Percentiles rank a stretch among this genome's conserved stretches.
Conservation (phyloP, 2,888 invertebrate genomes). For the Mycalesis mineus region DNA sequence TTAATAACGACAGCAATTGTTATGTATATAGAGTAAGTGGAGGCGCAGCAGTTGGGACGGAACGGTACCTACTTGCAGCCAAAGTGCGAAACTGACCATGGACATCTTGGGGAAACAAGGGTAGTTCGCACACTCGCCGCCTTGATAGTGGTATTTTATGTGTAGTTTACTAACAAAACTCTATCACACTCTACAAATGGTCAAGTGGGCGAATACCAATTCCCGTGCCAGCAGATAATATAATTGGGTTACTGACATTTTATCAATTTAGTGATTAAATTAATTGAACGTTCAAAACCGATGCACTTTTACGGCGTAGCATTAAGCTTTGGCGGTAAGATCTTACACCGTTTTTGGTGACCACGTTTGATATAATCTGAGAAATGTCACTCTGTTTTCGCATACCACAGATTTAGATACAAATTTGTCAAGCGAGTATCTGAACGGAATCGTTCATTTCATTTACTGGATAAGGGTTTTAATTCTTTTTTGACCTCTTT, state of each 20-base stretch:
- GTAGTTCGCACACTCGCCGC: constrained; percentile 18
- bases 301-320: constrained; percentile 60
- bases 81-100: constrained; percentile 47
- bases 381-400: constrained; percentile 21
- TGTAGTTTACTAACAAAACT: too few relatives aligned
- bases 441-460: constrained; percentile 8
- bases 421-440: constrained; percentile 22
- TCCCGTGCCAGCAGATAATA: constrained; percentile 55
- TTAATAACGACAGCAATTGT: too few relatives aligned
- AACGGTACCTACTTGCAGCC: constrained; percentile 50
- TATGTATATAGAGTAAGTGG: constrained; percentile 47
- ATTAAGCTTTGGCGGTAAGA: constrained; percentile 40
- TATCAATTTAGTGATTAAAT: constrained; percentile 72
- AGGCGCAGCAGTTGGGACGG: constrained; percentile 45
- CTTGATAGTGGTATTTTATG: constrained; percentile 8
- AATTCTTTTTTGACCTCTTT: background rate
- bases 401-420: constrained; percentile 21
- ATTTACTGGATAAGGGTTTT: background rate
- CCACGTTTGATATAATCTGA: constrained; percentile 16
- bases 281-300: constrained; percentile 62
- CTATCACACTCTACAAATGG: background rate
- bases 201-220: constrained; percentile 19
- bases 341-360: constrained; percentile 18
- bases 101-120: constrained; percentile 27
- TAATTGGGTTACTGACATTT: constrained; percentile 73